A percentile compares a stretch with the other conserved stretches of the same genome.
Conservation (phyloP, 2,888 invertebrate species). For the Lasioglossum vierecki region DNA sequence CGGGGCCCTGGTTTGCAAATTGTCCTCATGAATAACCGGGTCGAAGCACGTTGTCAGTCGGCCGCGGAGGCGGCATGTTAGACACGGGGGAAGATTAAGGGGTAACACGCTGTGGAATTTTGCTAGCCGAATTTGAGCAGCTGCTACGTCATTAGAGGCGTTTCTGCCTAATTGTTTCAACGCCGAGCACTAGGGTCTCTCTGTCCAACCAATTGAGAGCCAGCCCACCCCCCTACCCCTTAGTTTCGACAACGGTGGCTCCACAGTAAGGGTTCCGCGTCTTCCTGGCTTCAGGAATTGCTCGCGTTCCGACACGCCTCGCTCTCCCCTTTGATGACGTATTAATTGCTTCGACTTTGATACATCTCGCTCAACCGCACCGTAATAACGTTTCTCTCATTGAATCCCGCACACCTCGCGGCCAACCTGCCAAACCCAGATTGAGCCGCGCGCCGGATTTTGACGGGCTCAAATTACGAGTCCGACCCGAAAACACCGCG, state of each 20-base stretch:
- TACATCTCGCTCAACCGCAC: constrained; percentile 60
- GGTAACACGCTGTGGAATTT: constrained; percentile 59
- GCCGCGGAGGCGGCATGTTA: constrained; percentile 28
- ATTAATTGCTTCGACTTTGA: constrained; percentile 80
- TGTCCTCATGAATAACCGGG: constrained; percentile 53
- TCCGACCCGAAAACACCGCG: not conserved
- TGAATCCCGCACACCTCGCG: constrained; percentile 22
- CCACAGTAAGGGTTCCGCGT: constrained; percentile 48
- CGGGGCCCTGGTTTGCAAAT: constrained; percentile 24
- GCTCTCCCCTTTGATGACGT: constrained; percentile 74
- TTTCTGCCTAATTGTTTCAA: constrained; percentile 70
- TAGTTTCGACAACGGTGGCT: not conserved
- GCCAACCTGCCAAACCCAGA: constrained; percentile 13
- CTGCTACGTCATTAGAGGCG: constrained; percentile 67
- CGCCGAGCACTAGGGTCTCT: constrained; percentile 50
- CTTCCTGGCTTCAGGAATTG: constrained; percentile 64
- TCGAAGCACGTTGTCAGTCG: constrained; percentile 32
- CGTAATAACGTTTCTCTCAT: constrained; percentile 56
- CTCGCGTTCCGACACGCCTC: constrained; percentile 52
- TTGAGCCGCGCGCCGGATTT: constrained; percentile 8
- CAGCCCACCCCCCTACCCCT: not conserved
- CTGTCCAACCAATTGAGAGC: not conserved
- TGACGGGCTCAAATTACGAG: constrained; percentile 21
- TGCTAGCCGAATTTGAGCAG: constrained; percentile 62
- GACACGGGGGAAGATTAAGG: constrained; percentile 57